Evolutionary conservation across 2,888 invertebrate species (phyloP).

Genomic region (Petrophora chlorosata): DNA sequence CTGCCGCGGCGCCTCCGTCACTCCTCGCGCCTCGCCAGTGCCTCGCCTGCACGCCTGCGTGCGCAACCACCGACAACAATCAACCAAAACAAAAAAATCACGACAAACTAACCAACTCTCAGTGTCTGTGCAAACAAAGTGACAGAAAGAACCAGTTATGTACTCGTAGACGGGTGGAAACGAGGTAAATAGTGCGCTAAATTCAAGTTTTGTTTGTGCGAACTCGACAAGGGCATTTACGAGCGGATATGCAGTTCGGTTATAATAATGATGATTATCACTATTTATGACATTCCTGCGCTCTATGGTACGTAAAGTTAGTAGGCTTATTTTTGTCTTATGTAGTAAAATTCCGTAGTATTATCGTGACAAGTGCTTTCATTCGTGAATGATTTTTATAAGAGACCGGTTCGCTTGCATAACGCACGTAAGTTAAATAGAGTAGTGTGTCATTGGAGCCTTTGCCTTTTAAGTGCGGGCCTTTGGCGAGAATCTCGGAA

Average conservation of each 20-base stretch:
- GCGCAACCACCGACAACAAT: constrained; percentile 7
- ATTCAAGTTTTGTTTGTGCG: constrained; percentile 41
- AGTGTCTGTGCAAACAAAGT: constrained; percentile 49
- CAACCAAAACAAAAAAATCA: constrained; percentile 35
- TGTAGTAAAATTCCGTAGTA: constrained; percentile 40
- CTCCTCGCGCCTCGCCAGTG: constrained; percentile 69
- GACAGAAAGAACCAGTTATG: constrained; percentile 60
- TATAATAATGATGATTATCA: constrained; percentile 45
- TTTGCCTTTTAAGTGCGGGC: constrained; percentile 46
- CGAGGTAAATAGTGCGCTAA: constrained; percentile 57
- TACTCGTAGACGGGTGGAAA: constrained; percentile 46
- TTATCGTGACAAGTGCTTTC: constrained; percentile 53
- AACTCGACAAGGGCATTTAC: constrained; percentile 61
- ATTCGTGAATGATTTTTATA: constrained; percentile 63
- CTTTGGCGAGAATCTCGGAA: constrained; percentile 33
- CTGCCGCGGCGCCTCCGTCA: constrained; percentile 64
- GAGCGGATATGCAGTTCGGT: constrained; percentile 46
- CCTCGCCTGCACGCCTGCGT: constrained; percentile 61
- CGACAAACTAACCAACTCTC: constrained; percentile 39
- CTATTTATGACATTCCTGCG: constrained; percentile 38
- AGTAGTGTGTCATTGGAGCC: constrained; percentile 59
- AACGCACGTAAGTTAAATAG: constrained; percentile 54
- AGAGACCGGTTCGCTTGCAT: constrained; percentile 66
- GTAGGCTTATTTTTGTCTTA: background rate
- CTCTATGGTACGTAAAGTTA: constrained; percentile 31